Base-by-base conservation (phyloP, 2,113 vertebrate species). In the Microcebus lehilahytsara region DNA sequence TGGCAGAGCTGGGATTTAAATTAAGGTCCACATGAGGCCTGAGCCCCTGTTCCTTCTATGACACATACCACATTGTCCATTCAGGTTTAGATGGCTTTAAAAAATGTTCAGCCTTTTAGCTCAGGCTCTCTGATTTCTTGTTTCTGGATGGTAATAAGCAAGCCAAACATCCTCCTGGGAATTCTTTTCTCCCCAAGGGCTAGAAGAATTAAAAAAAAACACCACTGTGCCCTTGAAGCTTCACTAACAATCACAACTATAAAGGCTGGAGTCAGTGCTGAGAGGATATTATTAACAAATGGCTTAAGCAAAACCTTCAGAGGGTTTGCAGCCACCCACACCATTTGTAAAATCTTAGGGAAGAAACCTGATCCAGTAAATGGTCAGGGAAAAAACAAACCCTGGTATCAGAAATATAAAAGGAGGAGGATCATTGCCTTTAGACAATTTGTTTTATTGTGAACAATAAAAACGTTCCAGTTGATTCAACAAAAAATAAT, bases 401-500 rank as follows among this genome's bases (percentile, higher is more conserved):
- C 11, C 64, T 22, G 34, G 40, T 66, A 89, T 92, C 34, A 93
- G 91, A 97, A 97, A 96, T 89, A 91, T 87, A 22, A 97, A 96
- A 93, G 49, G 91, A 96, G 79, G 77, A 78, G 60, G 78, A 79
- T 77, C n/a, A 53, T 74, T 83, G 11, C 2, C 92, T 97, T 67
- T 53, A 93, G 96, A 96, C 66, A 95, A 23, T 90, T 92, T 92
- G 27, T 85, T 89, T 53, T 97, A 40, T 91, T 22, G 4, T 71
- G 34, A 91, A 89, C 56, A 30, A 51, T 37, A 37, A 96, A 93
- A 95, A 75, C 58, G 71, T 79, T 97, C 51, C 37, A 85, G 37
- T 95, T 93, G 60, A 91, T 94, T 97, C 96, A 85, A 62, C n/a
- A 79, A 90, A 96, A 11, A 58, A 95, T 81, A 69, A 97, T 87